Evolutionary conservation across 1,140 invertebrate species (phyloP).

Genomic region (silkworm (Bombyx mori)): ASM3026992v2 NC_085131.1:5091001-5091500

Average conservation of each 20-base stretch:
- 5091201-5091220: slow-evolving; percentile 22
- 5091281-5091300: slow-evolving; percentile 41
- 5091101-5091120: too few relatives aligned
- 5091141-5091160: too few relatives aligned
- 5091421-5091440: slow-evolving; percentile 22
- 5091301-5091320: slow-evolving; percentile 36
- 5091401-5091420: slow-evolving; percentile 24
- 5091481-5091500: too few relatives aligned
- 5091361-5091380: slow-evolving; percentile 12
- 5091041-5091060: too few relatives aligned
- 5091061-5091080: too few relatives aligned
- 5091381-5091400: slow-evolving; percentile 34
- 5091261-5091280: slow-evolving; percentile 30
- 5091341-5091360: slow-evolving; percentile 36
- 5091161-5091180: too few relatives aligned
- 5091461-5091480: too few relatives aligned
- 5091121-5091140: too few relatives aligned
- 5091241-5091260: slow-evolving; percentile 23
- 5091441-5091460: slow-evolving; percentile 13
- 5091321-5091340: slow-evolving; percentile 42
- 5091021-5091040: too few relatives aligned
- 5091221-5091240: slow-evolving; percentile 40
- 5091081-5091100: too few relatives aligned
- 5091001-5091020: too few relatives aligned
- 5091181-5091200: too few relatives aligned